A percentile compares a stretch with the other conserved stretches of the same genome.
Conservation (phyloP, 23 tunicate genomes). For the Styela plicata region DNA sequence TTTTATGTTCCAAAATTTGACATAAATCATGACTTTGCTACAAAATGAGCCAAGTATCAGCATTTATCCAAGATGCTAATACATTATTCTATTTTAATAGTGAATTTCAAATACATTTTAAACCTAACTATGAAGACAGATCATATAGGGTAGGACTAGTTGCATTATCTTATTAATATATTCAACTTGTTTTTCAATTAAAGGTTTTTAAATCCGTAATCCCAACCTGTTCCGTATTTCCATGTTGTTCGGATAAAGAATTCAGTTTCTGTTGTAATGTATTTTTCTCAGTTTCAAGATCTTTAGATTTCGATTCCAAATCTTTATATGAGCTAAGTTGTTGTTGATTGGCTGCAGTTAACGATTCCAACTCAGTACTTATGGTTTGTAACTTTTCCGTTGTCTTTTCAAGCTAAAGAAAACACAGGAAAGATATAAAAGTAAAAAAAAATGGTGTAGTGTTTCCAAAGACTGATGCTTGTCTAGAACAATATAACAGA, state of each 20-base stretch:
- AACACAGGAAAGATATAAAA: not conserved
- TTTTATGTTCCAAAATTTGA: no score
- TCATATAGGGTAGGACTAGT: no score
- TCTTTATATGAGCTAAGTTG: constrained; percentile 24
- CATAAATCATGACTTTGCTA: no score
- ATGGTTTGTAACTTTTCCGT: not conserved
- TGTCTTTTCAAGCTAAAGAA: not conserved
- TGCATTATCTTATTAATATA: no score
- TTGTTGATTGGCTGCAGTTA: not conserved
- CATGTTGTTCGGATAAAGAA: constrained; percentile 36
- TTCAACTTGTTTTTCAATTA: no score
- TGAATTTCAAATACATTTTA: not conserved
- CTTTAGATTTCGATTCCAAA: constrained; percentile 7
- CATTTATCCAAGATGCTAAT: no score
- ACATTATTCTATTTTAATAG: no score
- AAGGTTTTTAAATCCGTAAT: no score
- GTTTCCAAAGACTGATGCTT: no score
- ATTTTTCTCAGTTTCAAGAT: constrained; percentile 30
- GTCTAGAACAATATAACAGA: no score
- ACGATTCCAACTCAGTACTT: not conserved
- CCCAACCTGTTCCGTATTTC: constrained; percentile 40
- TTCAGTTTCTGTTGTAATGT: constrained; percentile 43
- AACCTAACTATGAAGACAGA: not conserved
- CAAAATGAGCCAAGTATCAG: no score
- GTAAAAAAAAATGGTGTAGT: no score